phyloP scores from a whole-genome alignment of 2,113 vertebrate species.

The Blennius ocellaris region DNA sequence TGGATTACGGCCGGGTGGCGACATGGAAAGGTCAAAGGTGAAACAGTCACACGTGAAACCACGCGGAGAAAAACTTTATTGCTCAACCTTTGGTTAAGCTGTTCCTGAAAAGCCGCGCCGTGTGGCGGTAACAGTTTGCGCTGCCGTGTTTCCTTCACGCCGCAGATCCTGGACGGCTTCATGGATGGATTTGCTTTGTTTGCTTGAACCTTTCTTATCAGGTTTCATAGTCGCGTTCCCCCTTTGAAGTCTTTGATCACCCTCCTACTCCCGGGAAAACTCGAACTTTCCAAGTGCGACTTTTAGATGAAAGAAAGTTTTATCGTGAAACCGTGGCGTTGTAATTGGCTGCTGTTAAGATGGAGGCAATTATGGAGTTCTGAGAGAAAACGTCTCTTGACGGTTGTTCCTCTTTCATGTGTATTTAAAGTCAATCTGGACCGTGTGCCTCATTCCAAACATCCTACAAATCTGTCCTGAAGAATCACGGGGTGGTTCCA shows the following conservation, averaged over 20 bases:
- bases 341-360: conserved; percentile 32
- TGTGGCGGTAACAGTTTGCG: no score
- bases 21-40: conserved; percentile 94
- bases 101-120: conserved; percentile 30
- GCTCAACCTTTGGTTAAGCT: conserved; percentile 18
- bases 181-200: conserved; percentile 2
- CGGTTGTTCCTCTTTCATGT: no score
- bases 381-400: no score
- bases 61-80: conserved; percentile 15
- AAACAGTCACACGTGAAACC: conserved; percentile 17
- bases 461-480: no score
- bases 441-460: no score
- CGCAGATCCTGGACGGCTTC: conserved; percentile 2
- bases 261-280: conserved; percentile 9
- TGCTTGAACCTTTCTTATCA: conserved; percentile 5
- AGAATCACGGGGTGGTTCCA: no score
- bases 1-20: conserved; percentile 91
- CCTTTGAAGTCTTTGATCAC: conserved; percentile 23
- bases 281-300: not conserved
- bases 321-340: conserved; percentile 36
- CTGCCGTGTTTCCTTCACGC: no score
- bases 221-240: not conserved
- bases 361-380: conserved; percentile 15
- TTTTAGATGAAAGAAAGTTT: conserved; percentile 45
- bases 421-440: no score